Percentiles rank a stretch among this genome's conserved stretches.
Evolutionary conservation across 1,140 invertebrate genomes (phyloP).

Genomic region (Pararge aegeria): DNA sequence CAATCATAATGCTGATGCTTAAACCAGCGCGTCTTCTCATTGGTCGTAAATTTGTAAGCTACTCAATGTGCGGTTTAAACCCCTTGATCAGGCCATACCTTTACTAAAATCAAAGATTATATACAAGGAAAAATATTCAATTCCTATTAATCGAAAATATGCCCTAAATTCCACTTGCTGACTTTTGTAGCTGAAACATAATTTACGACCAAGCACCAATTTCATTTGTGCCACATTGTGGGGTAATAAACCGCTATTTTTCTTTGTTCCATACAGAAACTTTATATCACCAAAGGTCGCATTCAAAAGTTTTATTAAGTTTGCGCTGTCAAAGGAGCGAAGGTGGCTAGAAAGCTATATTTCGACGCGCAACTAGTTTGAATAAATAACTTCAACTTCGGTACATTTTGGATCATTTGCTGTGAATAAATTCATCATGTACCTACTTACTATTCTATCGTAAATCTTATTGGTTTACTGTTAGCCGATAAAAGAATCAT

Average conservation of each 20-base stretch:
- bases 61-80: too few relatives aligned
- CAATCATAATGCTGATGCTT: too few relatives aligned
- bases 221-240: conserved; percentile 38
- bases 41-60: too few relatives aligned
- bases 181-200: conserved; percentile 1
- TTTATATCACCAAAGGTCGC: conserved; percentile 44
- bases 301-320: conserved; percentile 60
- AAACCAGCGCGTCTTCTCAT: too few relatives aligned
- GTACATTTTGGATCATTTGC: not conserved
- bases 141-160: not conserved
- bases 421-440: not conserved
- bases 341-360: conserved; percentile 40
- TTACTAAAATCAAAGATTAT: too few relatives aligned
- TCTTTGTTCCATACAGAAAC: conserved; percentile 25
- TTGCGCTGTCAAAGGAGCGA: conserved; percentile 28
- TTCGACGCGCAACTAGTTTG: conserved; percentile 45
- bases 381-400: conserved; percentile 29
- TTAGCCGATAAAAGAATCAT: too few relatives aligned
- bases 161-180: not conserved
- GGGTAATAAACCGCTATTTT: conserved; percentile 17
- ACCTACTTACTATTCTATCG: not conserved
- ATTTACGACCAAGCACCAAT: conserved; percentile 25
- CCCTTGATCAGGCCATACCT: too few relatives aligned
- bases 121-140: not conserved
- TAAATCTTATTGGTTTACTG: not conserved